Conservation (phyloP, 2,113 vertebrate genomes). For the Aphelocoma coerulescens region DNA sequence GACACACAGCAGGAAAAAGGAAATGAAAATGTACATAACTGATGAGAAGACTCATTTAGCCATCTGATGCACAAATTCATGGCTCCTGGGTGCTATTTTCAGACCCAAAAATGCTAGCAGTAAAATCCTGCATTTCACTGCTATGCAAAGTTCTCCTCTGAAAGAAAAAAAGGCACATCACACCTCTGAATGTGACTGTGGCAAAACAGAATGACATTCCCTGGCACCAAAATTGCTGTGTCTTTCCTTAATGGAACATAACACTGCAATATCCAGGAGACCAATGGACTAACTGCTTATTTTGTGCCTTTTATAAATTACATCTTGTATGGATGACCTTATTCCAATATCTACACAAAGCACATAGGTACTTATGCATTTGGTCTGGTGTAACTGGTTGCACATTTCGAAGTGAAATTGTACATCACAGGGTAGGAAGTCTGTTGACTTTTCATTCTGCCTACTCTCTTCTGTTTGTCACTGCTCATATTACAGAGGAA, state of each 20-base stretch:
- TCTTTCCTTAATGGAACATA: neutral
- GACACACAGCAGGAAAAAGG: conserved; percentile 26
- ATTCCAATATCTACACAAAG: neutral
- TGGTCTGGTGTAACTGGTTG: neutral
- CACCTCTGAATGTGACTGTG: neutral
- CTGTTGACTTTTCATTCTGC: neutral
- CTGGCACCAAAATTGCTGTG: neutral
- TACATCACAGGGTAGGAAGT: neutral
- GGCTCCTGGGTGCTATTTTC: conserved; percentile 16
- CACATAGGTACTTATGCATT: neutral
- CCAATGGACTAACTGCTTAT: neutral
- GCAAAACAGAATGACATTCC: neutral
- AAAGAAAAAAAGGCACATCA: neutral
- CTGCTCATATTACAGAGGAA: neutral
- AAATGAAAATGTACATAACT: conserved; percentile 13
- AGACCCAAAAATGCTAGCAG: neutral
- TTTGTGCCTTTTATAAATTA: neutral
- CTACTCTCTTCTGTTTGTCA: neutral
- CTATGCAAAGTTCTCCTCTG: neutral
- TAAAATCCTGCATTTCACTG: neutral
- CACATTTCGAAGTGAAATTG: neutral
- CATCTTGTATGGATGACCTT: neutral
- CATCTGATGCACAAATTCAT: neutral
- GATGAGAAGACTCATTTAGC: neutral
- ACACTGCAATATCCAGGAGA: neutral